Evolutionary conservation across 2,113 vertebrate species (phyloP), one percentile per base, ranked within the genome.

Genomic region (Oxyruncus cristatus): DNA sequence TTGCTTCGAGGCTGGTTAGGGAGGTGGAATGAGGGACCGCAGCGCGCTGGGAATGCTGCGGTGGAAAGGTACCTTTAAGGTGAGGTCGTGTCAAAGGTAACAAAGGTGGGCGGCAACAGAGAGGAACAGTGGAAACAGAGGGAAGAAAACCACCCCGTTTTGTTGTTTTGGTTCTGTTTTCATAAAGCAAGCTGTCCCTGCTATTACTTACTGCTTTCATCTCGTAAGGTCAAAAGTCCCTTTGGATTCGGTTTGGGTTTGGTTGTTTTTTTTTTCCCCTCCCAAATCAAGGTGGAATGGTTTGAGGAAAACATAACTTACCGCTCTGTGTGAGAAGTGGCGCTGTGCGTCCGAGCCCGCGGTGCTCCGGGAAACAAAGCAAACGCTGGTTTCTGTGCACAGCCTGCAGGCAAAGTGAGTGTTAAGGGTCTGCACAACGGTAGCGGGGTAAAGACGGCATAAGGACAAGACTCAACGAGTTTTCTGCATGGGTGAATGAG

Each of bases 21-120:
- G 42, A 71, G 61, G 73, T 16, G 55, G 26, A 6, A 0, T 1
- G 16, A 33, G 79, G 28, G 20, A 6, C 2, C 0, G 33, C 46
- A 11, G 5, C 0, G 44, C 1, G 7, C 49, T 3, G 92, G 71
- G 67, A 20, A 1, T 0, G 75, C 62, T 0, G 46, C 10, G 86
- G 4, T 52, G 76, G 4, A 28, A 14, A 23, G 0, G 11, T 0
- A 4, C 42, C 78, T 56, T 21, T 3, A 8, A 30, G 55, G 67
- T 2, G 42, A 27, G 9, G n/a, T 10, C 7, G 26, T 21, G 76
- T 4, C 70, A 44, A 4, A 58, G 42, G 55, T 14, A 81, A 14
- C 1, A 50, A 23, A 47, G 47, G 7, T 1, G 73, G 72, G 81
- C 49, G 32, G 52, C 44, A 74, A 14, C 0, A 27, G 49, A 27